These are phyloP conservation scores for Dolichotis patagonum DNA, from an alignment of 2,113 vertebrate genomes.

Conservation along the genomic window DNA sequence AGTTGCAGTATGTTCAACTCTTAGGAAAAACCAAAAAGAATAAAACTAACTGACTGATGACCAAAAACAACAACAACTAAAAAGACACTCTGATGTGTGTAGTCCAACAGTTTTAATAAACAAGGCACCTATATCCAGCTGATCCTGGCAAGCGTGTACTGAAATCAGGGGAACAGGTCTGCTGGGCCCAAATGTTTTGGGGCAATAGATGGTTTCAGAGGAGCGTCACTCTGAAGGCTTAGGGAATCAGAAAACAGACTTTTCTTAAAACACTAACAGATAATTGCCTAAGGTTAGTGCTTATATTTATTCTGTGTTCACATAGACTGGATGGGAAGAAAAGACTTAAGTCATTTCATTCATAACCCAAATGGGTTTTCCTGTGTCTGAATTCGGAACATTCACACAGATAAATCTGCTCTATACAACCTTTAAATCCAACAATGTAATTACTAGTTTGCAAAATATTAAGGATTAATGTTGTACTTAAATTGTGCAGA, in stretches of 20 bases:
- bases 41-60: conserved; percentile 27
- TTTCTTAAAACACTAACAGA: background rate
- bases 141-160: background rate
- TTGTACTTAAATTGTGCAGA: conserved; percentile 68
- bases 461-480: conserved; percentile 68
- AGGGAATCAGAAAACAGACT: background rate
- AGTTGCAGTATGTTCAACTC: conserved; percentile 71
- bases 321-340: background rate
- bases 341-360: background rate
- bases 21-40: conserved; percentile 64
- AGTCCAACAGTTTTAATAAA: background rate
- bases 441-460: conserved; percentile 69
- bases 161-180: background rate
- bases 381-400: background rate
- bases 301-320: background rate
- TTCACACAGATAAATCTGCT: background rate
- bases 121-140: background rate
- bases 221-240: no score
- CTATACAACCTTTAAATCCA: conserved; percentile 74
- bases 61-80: background rate
- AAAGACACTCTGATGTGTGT: background rate
- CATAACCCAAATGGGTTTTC: background rate
- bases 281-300: background rate
- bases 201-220: background rate
- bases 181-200: background rate